Percentiles rank a stretch among this genome's conserved stretches.
Evolutionary conservation across 1,140 invertebrate species (phyloP).

Genomic region (Drosophila repletoides): DNA sequence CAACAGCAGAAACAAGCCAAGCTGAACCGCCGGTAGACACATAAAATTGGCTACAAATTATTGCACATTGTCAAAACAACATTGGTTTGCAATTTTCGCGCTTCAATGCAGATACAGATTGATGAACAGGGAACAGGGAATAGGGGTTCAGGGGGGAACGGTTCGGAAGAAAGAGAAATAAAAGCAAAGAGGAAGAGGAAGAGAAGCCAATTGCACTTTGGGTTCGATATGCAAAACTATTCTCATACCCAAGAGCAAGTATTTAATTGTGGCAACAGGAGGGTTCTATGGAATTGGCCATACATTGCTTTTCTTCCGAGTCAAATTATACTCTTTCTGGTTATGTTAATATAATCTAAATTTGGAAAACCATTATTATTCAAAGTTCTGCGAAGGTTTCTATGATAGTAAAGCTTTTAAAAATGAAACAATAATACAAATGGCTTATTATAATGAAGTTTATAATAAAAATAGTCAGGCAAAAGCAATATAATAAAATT

Average conservation of each 20-base stretch:
- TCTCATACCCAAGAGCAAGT: conserved; percentile 12
- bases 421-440: no score
- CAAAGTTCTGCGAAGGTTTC: no score
- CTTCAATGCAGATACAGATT: conserved; percentile 71
- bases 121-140: conserved; percentile 22
- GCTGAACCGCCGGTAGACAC: conserved; percentile 71
- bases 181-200: neutral
- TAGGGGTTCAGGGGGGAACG: neutral
- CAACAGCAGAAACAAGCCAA: conserved; percentile 69
- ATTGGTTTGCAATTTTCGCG: conserved; percentile 80
- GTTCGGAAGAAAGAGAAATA: neutral
- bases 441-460: no score
- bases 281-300: no score
- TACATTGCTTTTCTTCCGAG: no score
- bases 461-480: no score
- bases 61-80: conserved; percentile 80
- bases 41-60: conserved; percentile 80
- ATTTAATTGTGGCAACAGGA: neutral
- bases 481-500: no score
- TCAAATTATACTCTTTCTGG: no score
- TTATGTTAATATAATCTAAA: no score
- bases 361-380: no score
- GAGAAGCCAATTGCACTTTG: conserved; percentile 17
- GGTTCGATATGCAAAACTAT: conserved; percentile 10
- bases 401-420: no score